These are phyloP conservation scores for Pardalotus punctatus DNA, from an alignment of 2,113 vertebrate genomes.

Conservation along the genomic window DNA sequence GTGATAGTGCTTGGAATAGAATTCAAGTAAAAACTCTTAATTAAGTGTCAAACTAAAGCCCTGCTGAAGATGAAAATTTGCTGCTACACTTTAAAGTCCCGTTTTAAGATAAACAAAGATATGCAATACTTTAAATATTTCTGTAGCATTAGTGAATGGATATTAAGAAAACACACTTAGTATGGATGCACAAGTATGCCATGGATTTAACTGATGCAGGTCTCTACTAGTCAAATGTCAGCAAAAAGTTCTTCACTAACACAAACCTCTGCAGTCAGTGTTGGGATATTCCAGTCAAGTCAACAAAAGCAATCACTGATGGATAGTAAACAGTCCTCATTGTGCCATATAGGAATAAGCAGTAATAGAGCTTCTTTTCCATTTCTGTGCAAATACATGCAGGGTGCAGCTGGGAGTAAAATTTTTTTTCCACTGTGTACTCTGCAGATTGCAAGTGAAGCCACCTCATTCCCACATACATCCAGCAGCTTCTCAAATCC, in stretches of 20 bases:
- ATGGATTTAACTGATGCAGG: not conserved
- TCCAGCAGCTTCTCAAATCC: not conserved
- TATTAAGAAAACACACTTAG: accelerated
- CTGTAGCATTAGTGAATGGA: not conserved
- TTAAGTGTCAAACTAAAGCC: not conserved
- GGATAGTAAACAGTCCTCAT: not conserved
- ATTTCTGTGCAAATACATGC: not conserved
- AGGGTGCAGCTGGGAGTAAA: not conserved
- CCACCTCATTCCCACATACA: not conserved
- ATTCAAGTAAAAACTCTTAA: not conserved
- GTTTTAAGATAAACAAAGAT: not conserved
- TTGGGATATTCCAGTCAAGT: not conserved
- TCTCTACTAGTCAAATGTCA: not conserved
- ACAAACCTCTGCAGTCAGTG: not conserved
- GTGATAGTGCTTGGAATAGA: not conserved
- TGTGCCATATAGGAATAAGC: not conserved
- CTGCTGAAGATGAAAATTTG: not conserved
- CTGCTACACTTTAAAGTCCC: not conserved
- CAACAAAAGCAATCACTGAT: not conserved
- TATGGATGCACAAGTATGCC: accelerated
- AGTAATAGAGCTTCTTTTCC: not conserved
- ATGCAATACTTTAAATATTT: not conserved
- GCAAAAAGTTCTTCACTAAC: not conserved
- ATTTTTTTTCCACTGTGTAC: not conserved
- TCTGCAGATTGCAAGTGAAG: not conserved